Evolutionary conservation across 2,113 vertebrate genomes (phyloP).

Genomic region (Oreochromis niloticus): DNA sequence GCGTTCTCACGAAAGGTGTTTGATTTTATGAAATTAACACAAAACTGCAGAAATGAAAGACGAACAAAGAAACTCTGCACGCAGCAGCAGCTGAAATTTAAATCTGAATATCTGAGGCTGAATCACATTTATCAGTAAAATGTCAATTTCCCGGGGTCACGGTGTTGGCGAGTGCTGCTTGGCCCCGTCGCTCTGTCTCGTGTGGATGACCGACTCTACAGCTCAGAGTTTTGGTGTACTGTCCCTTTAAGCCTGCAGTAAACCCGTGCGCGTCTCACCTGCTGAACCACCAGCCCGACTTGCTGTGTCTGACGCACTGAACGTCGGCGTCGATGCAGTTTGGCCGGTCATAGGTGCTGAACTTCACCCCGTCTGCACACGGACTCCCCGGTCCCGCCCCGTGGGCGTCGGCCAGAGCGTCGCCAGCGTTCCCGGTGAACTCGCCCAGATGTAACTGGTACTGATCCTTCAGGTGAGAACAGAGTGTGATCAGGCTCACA

Average conservation of each 20-base stretch:
- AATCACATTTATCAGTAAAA: neutral
- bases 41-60: neutral
- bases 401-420: neutral
- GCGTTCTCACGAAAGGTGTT: neutral
- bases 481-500: neutral
- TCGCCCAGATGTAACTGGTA: conserved; percentile 59
- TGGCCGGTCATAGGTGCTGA: conserved; percentile 55
- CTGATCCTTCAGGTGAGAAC: conserved; percentile 18
- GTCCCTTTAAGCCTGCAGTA: neutral
- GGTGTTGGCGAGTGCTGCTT: neutral
- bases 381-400: neutral
- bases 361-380: conserved; percentile 13
- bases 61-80: neutral
- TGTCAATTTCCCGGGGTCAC: rapidly evolving
- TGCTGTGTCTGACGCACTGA: conserved; percentile 42
- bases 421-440: conserved; percentile 42
- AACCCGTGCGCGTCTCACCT: neutral
- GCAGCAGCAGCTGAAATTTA: neutral
- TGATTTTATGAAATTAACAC: neutral
- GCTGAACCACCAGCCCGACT: conserved; percentile 66
- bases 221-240: neutral
- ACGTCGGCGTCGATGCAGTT: neutral
- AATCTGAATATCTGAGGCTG: neutral
- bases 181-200: rapidly evolving
- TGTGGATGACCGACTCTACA: neutral